Evolutionary conservation across 2,797 vertebrate species (phyloP), one percentile per base, ranked within the genome.

Genomic region (Numenius phaeopus): DNA sequence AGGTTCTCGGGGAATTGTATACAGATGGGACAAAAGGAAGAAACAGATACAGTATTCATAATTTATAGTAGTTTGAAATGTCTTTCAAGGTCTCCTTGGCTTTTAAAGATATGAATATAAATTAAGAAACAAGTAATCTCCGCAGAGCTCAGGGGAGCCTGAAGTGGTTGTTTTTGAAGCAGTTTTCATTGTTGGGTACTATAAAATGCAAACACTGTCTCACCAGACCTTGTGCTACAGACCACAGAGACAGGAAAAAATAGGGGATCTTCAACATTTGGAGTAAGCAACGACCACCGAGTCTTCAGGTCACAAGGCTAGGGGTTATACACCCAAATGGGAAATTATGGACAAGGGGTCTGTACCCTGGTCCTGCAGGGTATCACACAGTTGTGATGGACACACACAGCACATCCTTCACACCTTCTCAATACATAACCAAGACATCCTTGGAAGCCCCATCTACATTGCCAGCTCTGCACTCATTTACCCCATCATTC

Each of bases 91-190:
- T 98, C 97, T 97, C 92, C 97, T 98, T 97, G 95, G 92, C 95
- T 98, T 97, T 97, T 97, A 97, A 94, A 97, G 96, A 96, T 95
- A 98, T 90, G 97, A 98, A 98, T 98, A 97, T 97, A 97, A 98
- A 98, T 98, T 97, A 98, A 97, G 94, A 97, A 98, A 97, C 92
- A 97, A 97, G 96, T 81, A 95, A 95, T 97, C 97, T 98, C 87
- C 2, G 0, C 87, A 92, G 97, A 97, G 95, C 87, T 95, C 85
- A 72, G 64, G 88, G 75, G 91, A 96, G 75, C 82, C 87, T 78
- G 22, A 92, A 94, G 92, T 80, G 55, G 55, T 66, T 96, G 90
- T 89, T 81, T 30, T 93, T 96, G 95, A 98, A 84, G 93, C 79
- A 71, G 71, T 69, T 97, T 96, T 90, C 90, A 67, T 94, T 97